Evolutionary conservation across 2,113 vertebrate species (phyloP), one percentile per base, ranked within the genome.

Genomic region (Oreochromis tanganicae): DNA sequence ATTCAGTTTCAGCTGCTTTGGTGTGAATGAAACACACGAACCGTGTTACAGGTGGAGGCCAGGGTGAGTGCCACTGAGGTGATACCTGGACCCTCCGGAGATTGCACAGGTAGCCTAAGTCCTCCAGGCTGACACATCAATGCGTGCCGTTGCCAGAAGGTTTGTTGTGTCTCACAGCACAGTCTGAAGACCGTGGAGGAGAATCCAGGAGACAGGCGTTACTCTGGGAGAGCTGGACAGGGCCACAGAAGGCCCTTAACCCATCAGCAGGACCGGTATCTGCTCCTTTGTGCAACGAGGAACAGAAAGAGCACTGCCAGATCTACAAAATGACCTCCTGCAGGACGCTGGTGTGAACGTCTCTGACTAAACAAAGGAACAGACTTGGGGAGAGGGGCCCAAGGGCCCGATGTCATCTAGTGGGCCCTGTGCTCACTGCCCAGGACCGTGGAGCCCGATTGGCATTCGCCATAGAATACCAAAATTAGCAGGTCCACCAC

Each of bases 141-240:
- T 1, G 14, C 1, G 5, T 59, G 27, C 5, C 0, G 2, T 32
- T 0, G 9, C 29, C 57, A 0, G 29, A 34, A 1, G 57, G 29
- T 34, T 61, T 61, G 16, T 32, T 0, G 16, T 61, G 57, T 61
- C 57, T 17, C 57, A 0, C 57, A 61, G 57, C 29, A 34, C 5
- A 61, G 57, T 61, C 27, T 61, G 14, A 34, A 10, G 57, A 61
- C 57, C 27, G 17, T 17, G 57, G 57, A 61, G 27, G 57, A 61
- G 8, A 61, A 32, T 61, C 57, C 14, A 61, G 27, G 5, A 59
- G 27, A 17, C 27, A 1, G 56, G 27, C 24, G 7, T 59, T 3
- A 1, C 56, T 59, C 27, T 29, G 29, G 56, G 27, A 61, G 57
- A 61, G 16, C 9, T 63, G 59, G 59, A 63, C 59, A 61, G 59